Evolutionary conservation across 2,797 vertebrate species (phyloP).

Genomic region (Melanotaenia maccullochi): DNA sequence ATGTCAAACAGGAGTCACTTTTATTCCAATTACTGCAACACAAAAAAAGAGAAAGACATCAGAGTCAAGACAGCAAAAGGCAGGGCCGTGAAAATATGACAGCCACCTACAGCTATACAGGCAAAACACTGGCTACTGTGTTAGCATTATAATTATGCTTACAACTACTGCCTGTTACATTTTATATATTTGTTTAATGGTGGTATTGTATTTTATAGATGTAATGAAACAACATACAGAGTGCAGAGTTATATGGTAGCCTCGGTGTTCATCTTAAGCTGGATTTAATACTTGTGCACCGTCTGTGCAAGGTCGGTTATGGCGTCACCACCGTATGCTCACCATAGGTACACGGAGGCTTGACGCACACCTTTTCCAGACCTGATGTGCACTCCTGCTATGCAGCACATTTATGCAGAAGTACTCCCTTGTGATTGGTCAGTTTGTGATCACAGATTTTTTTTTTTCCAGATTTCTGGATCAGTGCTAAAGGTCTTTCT

Average conservation of each 20-base stretch:
- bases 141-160: neutral
- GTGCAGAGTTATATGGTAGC: neutral
- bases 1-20: neutral
- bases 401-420: too few species aligned
- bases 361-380: too few species aligned
- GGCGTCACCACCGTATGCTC: too few species aligned
- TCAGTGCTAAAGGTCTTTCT: neutral
- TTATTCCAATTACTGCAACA: neutral
- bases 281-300: too few species aligned
- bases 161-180: neutral
- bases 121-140: neutral
- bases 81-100: neutral
- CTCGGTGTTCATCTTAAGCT: neutral
- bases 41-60: neutral
- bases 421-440: too few species aligned
- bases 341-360: too few species aligned
- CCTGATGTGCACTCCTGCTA: too few species aligned
- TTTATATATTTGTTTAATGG: conserved; percentile 3
- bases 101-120: neutral
- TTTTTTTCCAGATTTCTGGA: too few species aligned
- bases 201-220: neutral
- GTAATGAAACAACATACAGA: neutral
- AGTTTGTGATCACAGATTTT: too few species aligned
- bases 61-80: neutral
- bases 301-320: too few species aligned